Conservation (phyloP, 1,140 invertebrate genomes). For the Drosophila paulistorum region DNA sequence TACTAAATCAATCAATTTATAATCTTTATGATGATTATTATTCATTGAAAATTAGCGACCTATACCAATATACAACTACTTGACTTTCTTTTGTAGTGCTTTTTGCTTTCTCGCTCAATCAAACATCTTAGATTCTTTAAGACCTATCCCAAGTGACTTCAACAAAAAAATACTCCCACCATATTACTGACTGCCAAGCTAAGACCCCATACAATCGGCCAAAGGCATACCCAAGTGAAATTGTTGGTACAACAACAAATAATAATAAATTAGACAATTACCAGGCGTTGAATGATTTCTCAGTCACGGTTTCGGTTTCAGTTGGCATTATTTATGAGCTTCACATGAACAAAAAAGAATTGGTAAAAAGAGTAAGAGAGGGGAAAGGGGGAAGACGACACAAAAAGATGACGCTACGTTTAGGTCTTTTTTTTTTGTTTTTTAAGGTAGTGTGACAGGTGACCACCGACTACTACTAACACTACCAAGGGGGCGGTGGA, state of each 20-base stretch:
- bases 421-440: conserved; percentile 17
- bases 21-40: neutral
- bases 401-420: conserved; percentile 44
- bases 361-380: neutral
- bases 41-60: neutral
- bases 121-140: neutral
- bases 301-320: conserved; percentile 13
- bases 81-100: conserved; percentile 33
- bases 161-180: conserved; percentile 1
- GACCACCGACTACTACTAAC: no score
- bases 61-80: neutral
- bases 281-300: conserved; percentile 34
- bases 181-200: neutral
- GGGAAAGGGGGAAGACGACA: neutral
- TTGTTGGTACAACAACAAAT: conserved; percentile 43
- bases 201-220: conserved; percentile 30
- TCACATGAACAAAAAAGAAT: conserved; percentile 12
- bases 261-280: conserved; percentile 50
- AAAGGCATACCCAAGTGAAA: conserved; percentile 30
- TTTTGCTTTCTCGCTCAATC: conserved; percentile 2
- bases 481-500: neutral
- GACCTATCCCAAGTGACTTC: conserved; percentile 46
- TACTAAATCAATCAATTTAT: neutral
- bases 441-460: conserved; percentile 12
- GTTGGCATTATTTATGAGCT: conserved; percentile 20